A percentile compares a stretch with the other conserved stretches of the same genome.
Conservation (phyloP, 2,888 invertebrate genomes). For the Yponomeuta evonymella region DNA sequence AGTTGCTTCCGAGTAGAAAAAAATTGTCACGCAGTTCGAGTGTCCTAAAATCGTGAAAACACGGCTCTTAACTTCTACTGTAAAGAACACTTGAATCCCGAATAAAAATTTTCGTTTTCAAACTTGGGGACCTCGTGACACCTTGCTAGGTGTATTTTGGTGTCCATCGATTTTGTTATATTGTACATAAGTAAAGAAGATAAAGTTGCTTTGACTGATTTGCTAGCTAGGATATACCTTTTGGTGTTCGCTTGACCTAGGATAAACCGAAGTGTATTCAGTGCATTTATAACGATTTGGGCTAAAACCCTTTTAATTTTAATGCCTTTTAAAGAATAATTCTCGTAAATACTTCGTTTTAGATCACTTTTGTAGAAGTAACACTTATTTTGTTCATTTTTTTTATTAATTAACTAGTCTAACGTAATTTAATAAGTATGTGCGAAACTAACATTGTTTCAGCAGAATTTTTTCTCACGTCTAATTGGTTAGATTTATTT, state of each 20-base stretch:
- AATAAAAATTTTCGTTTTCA: too few species aligned
- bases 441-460: background rate
- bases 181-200: background rate
- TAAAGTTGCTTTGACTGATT: background rate
- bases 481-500: background rate
- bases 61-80: too few species aligned
- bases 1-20: too few species aligned
- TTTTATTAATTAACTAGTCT: background rate
- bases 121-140: too few species aligned
- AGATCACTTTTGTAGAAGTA: too few species aligned
- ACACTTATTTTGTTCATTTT: background rate
- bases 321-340: background rate
- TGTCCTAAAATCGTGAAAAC: too few species aligned
- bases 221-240: background rate
- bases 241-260: background rate
- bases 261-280: background rate
- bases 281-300: background rate
- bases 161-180: background rate
- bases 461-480: background rate
- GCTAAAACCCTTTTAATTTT: background rate
- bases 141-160: background rate
- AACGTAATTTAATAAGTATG: background rate
- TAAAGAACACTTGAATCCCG: too few species aligned
- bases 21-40: too few species aligned
- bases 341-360: background rate